Conservation (phyloP, 2,113 vertebrate species). For the Chlorodrepanis virens region DNA sequence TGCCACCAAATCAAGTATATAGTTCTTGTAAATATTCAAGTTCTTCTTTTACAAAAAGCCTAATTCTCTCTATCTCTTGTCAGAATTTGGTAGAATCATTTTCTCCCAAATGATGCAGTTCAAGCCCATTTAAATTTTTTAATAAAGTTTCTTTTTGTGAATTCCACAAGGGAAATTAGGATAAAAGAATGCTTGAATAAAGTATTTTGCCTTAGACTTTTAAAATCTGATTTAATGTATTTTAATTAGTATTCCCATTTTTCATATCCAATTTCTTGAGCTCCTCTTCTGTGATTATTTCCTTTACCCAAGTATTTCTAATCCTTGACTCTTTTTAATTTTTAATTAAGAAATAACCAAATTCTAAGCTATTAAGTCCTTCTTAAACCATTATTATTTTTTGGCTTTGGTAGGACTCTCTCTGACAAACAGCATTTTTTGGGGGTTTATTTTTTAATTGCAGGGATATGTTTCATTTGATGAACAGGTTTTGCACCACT, state of each 20-base stretch:
- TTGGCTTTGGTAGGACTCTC: neutral
- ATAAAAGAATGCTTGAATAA: neutral
- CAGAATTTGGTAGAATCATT: neutral
- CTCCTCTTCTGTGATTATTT: neutral
- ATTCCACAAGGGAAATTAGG: neutral
- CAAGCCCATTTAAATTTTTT: neutral
- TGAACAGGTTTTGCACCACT: neutral
- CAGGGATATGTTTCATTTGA: neutral
- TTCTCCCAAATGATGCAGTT: neutral
- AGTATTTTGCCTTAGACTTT: neutral
- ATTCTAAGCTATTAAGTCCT: neutral
- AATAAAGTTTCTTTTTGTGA: neutral
- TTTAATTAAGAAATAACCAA: neutral
- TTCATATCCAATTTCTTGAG: neutral
- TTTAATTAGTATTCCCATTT: neutral
- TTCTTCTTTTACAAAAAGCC: neutral
- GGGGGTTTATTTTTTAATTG: neutral
- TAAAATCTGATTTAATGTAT: neutral
- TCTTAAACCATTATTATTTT: neutral
- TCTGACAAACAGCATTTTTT: neutral
- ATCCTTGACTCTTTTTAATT: neutral
- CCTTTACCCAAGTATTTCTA: neutral
- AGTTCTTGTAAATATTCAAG: neutral
- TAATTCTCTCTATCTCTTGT: neutral
- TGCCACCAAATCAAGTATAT: neutral